A percentile compares a stretch with the other conserved stretches of the same genome.
Conservation (phyloP, 2,113 vertebrate genomes). For the Lethenteron camtschaticum region DNA sequence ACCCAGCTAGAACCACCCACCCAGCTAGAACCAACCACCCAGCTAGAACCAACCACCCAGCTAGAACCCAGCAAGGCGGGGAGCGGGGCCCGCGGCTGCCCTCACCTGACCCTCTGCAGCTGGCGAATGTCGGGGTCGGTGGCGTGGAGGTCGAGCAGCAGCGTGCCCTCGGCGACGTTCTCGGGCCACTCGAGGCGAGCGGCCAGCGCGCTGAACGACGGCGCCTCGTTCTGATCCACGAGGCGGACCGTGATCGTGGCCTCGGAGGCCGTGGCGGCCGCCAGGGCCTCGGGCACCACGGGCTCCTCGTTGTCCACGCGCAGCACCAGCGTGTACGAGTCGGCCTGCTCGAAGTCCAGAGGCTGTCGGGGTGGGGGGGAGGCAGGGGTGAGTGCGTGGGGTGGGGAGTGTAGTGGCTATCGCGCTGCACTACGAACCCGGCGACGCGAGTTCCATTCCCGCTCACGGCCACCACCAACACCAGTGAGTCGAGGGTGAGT, state of each 20-base stretch:
- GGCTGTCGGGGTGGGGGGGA: conserved; percentile 30
- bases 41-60: too few relatives aligned
- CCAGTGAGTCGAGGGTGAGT: too few relatives aligned
- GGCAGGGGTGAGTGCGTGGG: background rate
- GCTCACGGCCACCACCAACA: too few relatives aligned
- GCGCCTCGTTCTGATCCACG: conserved; percentile 51
- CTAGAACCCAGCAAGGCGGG: too few relatives aligned
- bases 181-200: conserved; percentile 39
- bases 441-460: too few relatives aligned
- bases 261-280: conserved; percentile 75
- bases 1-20: too few relatives aligned
- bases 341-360: conserved; percentile 82
- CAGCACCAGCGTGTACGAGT: conserved; percentile 80
- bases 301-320: conserved; percentile 82
- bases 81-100: too few relatives aligned
- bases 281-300: conserved; percentile 39
- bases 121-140: conserved; percentile 40
- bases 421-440: too few relatives aligned
- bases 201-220: conserved; percentile 42
- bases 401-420: background rate
- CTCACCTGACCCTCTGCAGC: conserved; percentile 32
- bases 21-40: too few relatives aligned
- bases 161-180: conserved; percentile 32
- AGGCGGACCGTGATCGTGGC: conserved; percentile 39
- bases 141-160: conserved; percentile 35